Conservation (phyloP, 2,888 invertebrate genomes). For the Ophonus ardosiacus region DNA sequence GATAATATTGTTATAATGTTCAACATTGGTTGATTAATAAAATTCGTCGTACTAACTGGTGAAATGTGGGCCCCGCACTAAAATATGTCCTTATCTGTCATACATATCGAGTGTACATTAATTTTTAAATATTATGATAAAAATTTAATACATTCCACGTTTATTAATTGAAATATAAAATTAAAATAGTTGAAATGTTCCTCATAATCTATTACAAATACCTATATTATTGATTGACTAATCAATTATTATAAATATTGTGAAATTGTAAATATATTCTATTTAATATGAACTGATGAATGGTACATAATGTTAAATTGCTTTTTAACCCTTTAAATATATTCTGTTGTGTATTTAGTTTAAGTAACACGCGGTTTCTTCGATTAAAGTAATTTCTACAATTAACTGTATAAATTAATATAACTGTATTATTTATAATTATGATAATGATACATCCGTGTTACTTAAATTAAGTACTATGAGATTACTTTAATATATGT, state of each 20-base stretch:
- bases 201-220: slow-evolving; percentile 66
- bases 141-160: slow-evolving; percentile 71
- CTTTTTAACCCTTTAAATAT: slow-evolving; percentile 2
- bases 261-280: slow-evolving; percentile 58
- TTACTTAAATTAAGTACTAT: slow-evolving; percentile 54
- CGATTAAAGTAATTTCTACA: slow-evolving; percentile 3
- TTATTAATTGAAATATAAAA: slow-evolving; percentile 70
- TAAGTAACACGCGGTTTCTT: slow-evolving; percentile 26
- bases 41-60: slow-evolving; percentile 1
- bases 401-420: slow-evolving; percentile 23
- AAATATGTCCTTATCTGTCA: slow-evolving; percentile 59
- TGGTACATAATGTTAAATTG: slow-evolving; percentile 32
- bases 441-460: slow-evolving; percentile 46
- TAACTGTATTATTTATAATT: slow-evolving; percentile 44
- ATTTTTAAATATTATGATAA: slow-evolving; percentile 58
- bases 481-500: slow-evolving; percentile 47
- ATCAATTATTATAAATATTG: slow-evolving; percentile 56
- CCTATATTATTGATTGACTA: slow-evolving; percentile 55
- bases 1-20: no score
- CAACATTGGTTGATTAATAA: no score
- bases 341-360: slow-evolving; percentile 35
- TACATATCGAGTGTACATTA: slow-evolving; percentile 60
- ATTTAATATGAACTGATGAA: slow-evolving; percentile 41
- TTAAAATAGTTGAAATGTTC: slow-evolving; percentile 70
- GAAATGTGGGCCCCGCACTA: slow-evolving; percentile 37